Evolutionary conservation across 2,113 vertebrate species (phyloP), one percentile per base, ranked within the genome.

Genomic region (Tautogolabrus adspersus): DNA sequence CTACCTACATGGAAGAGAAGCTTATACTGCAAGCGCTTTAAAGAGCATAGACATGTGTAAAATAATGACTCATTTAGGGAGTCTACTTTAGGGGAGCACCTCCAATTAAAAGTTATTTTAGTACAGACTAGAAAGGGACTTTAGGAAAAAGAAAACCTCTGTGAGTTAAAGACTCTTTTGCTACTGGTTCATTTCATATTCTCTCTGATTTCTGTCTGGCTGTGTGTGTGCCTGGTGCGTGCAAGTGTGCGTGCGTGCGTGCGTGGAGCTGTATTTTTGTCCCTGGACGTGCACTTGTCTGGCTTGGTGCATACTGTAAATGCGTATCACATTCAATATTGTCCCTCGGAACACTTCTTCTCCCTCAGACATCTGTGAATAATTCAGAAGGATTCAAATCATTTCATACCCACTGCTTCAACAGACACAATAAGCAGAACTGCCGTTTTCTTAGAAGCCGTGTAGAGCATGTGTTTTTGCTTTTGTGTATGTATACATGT

Each of bases 331-430:
- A 61, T 75, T 71, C 59, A 55, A 61, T 23, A 57, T 47, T 34
- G 57, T 12, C 1, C 15, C 19, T 12, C 6, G 21, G 19, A 66
- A 42, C 47, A 34, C 37, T 47, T 44, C 54, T 55, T 63, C 72
- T 54, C 23, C 49, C 40, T 37, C 75, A 40, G 30, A 74, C 7
- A 5, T 40, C 44, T 60, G 46, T 79, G 40, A 89, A 91, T 89
- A 79, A 85, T 83, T 87, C 58, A 72, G 37, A 42, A 63, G 54
- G 37, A 74, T 37, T 76, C 65, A 84, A 66, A 75, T 70, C 3
- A 68, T 80, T 70, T 80, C 52, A 75, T 44, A 3, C 37, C 44
- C 70, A 23, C 59, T 3, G 8, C 76, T 59, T 40, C 60, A 56
- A 5, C 68, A 42, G 34, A 56, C 1, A 7, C 55, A 26, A 37